Conservation (phyloP, 1,140 invertebrate species). For the Zaprionus ornatus region DNA sequence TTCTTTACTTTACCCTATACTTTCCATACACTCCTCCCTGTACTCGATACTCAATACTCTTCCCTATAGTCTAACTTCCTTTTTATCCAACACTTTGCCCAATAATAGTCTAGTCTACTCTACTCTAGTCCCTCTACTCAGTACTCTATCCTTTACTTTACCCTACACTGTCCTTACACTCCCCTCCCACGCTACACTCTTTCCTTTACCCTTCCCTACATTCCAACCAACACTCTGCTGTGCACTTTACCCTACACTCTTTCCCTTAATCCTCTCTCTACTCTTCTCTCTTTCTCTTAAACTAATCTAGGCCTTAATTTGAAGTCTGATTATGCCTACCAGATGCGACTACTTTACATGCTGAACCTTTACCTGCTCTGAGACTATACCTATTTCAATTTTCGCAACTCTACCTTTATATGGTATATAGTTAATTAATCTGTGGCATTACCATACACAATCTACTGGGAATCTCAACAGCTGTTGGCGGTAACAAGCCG, state of each 20-base stretch:
- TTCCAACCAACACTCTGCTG: neutral
- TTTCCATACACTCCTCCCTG: neutral
- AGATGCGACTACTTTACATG: too few species aligned
- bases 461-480: constrained; percentile 1
- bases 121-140: too few species aligned
- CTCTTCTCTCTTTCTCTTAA: neutral
- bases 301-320: neutral
- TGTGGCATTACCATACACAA: neutral
- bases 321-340: too few species aligned
- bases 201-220: neutral
- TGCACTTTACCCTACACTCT: neutral
- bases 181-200: neutral
- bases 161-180: neutral
- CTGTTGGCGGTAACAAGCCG: neutral
- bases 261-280: neutral
- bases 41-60: neutral
- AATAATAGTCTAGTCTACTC: too few species aligned
- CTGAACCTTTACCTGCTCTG: neutral
- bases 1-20: neutral
- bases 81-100: neutral
- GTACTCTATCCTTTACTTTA: neutral
- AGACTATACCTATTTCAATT: neutral
- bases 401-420: neutral
- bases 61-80: neutral
- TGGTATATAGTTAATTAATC: neutral